Conservation (phyloP, 2,113 vertebrate genomes). For the Sphyrna mokarran region DNA sequence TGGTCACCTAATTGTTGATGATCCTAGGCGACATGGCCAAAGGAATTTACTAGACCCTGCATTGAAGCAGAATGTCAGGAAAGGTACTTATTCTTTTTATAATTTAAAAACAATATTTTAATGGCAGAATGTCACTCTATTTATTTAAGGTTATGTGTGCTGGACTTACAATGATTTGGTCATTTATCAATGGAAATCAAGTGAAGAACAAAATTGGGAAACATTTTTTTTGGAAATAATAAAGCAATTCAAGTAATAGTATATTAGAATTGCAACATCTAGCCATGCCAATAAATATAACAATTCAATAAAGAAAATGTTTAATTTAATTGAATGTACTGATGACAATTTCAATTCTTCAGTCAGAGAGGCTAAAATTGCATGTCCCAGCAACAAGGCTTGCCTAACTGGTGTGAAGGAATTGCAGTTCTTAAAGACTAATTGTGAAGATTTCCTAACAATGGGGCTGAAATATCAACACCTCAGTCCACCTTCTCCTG, state of each 20-base stretch:
- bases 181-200: neutral
- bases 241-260: neutral
- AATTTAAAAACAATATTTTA: neutral
- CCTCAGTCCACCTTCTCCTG: constrained; percentile 51
- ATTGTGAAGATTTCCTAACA: constrained; percentile 58
- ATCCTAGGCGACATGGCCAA: constrained; percentile 39
- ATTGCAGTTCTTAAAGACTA: constrained; percentile 51
- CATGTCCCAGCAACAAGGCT: constrained; percentile 53
- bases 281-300: neutral
- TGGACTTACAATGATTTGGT: neutral
- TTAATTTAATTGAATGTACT: neutral
- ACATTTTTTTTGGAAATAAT: neutral
- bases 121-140: neutral
- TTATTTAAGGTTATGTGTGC: neutral
- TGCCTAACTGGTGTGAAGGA: constrained; percentile 49
- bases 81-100: constrained; percentile 42
- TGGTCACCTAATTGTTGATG: constrained; percentile 53
- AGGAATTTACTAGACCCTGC: neutral
- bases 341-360: constrained; percentile 31
- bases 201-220: neutral
- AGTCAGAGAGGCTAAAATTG: constrained; percentile 48
- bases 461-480: constrained; percentile 57
- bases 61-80: constrained; percentile 43
- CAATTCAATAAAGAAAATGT: neutral
- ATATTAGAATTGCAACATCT: neutral